Evolutionary conservation across 2,113 vertebrate genomes (phyloP).

Genomic region (Terrapene triunguis): DNA sequence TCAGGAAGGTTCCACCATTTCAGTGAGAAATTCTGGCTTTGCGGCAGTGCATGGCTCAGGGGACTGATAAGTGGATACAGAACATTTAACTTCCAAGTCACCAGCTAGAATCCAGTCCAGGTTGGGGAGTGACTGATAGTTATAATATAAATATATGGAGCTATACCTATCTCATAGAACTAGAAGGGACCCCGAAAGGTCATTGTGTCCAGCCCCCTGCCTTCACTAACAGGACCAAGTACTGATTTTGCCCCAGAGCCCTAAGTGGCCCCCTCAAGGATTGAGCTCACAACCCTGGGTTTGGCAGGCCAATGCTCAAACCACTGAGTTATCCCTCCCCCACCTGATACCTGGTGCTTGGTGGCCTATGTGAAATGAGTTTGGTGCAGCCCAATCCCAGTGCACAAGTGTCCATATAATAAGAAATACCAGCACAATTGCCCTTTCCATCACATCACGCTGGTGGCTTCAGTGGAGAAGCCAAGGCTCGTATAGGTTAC

Average conservation of each 20-base stretch:
- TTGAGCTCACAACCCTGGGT: too few species aligned
- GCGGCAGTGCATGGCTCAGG: background rate
- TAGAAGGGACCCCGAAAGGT: too few species aligned
- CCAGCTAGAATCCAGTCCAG: background rate
- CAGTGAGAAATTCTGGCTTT: background rate
- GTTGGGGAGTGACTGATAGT: background rate
- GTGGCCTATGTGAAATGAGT: background rate
- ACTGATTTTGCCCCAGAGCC: too few species aligned
- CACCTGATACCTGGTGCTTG: background rate
- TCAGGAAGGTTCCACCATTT: background rate
- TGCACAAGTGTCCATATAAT: too few species aligned
- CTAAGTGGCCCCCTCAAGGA: too few species aligned
- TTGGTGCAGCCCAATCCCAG: background rate
- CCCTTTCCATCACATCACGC: background rate
- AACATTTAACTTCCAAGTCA: background rate
- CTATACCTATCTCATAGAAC: too few species aligned
- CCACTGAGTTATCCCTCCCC: background rate
- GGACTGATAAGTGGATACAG: background rate
- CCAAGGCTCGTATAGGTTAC: background rate
- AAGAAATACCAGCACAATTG: too few species aligned
- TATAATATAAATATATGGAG: background rate
- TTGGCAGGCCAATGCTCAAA: too few species aligned
- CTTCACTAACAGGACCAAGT: too few species aligned
- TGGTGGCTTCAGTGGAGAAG: background rate
- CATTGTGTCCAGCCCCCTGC: too few species aligned